Conservation (phyloP, 2,113 vertebrate species). For the Parus major region DNA sequence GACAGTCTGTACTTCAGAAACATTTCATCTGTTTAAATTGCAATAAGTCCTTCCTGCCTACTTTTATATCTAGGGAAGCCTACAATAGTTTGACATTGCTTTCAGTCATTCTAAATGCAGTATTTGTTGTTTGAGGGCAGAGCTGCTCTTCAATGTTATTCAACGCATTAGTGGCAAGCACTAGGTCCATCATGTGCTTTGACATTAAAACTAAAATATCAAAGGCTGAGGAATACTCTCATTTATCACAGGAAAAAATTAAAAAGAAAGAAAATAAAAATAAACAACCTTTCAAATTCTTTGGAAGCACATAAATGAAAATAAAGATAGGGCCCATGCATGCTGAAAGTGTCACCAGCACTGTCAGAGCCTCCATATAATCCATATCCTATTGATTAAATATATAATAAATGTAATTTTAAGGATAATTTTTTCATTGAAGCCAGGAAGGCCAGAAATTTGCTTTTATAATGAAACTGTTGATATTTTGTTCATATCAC, state of each 20-base stretch:
- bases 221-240: neutral
- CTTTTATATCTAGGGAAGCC: neutral
- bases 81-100: neutral
- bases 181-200: neutral
- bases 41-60: neutral
- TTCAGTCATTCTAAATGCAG: neutral
- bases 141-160: neutral
- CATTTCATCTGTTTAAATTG: neutral
- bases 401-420: neutral
- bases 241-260: neutral
- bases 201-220: slow-evolving; percentile 7
- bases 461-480: neutral
- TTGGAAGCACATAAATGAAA: neutral
- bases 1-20: neutral
- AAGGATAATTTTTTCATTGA: neutral
- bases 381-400: neutral
- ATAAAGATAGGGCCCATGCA: neutral
- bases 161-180: neutral
- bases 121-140: neutral
- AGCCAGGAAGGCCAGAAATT: neutral
- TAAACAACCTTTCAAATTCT: neutral
- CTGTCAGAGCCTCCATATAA: neutral
- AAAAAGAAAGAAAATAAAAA: neutral
- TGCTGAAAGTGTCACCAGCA: neutral
- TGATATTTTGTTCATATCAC: neutral